phyloP scores from a whole-genome alignment of 2,888 invertebrate genomes.

The Microchrysa polita region DNA sequence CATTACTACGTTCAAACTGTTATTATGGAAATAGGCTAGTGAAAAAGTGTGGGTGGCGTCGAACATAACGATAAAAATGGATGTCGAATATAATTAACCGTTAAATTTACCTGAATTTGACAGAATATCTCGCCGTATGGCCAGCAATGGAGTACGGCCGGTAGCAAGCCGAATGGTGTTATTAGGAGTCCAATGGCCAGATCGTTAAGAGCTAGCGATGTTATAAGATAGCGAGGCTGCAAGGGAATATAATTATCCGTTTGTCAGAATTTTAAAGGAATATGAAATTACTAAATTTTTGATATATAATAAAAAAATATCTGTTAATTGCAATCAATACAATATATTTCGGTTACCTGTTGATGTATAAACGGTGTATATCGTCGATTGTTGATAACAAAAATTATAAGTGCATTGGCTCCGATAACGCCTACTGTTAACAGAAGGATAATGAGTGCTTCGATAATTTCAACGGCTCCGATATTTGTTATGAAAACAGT shows the following conservation, averaged over 20 bases:
- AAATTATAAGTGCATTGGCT: conserved; percentile 81
- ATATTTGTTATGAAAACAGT: conserved; percentile 73
- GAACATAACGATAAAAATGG: too few species aligned
- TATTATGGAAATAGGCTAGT: neutral
- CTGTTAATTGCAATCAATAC: neutral
- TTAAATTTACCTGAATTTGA: conserved; percentile 81
- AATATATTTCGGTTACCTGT: conserved; percentile 71
- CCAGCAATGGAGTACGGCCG: conserved; percentile 88
- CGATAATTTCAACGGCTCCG: conserved; percentile 77
- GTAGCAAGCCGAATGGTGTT: conserved; percentile 85
- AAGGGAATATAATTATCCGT: conserved; percentile 45
- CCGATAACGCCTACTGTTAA: conserved; percentile 82
- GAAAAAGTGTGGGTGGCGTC: neutral
- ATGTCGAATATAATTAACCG: conserved; percentile 28
- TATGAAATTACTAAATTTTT: neutral
- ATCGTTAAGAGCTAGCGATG: conserved; percentile 87
- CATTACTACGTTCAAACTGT: neutral
- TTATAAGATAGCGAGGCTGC: conserved; percentile 87
- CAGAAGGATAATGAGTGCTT: conserved; percentile 79
- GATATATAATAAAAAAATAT: conserved; percentile 3
- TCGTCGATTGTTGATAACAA: conserved; percentile 84
- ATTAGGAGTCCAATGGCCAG: conserved; percentile 87
- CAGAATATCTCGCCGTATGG: conserved; percentile 90
- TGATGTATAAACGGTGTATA: conserved; percentile 88
- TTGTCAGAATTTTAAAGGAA: too few species aligned